These are phyloP conservation scores for Lepilemur septentrionalis DNA, from an alignment of 2,797 vertebrate species.

Conservation along the genomic window DNA sequence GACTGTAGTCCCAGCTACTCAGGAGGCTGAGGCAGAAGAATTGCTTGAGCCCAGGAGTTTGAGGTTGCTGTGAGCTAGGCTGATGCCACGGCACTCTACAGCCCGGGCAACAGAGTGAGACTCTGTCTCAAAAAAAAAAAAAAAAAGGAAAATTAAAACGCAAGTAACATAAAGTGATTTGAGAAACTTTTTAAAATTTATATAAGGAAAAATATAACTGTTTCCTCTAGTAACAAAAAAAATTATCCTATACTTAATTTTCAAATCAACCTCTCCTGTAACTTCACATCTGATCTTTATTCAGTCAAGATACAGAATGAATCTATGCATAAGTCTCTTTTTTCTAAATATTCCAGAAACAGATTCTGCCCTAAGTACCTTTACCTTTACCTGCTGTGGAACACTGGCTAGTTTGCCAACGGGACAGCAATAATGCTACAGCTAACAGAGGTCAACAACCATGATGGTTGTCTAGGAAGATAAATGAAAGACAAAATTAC, in stretches of 20 bases:
- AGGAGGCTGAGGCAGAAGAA: too few relatives aligned
- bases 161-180: not conserved
- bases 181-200: not conserved
- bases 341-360: constrained; percentile 43
- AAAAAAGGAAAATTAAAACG: constrained; percentile 14
- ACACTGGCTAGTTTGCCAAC: constrained; percentile 34
- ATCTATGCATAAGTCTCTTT: constrained; percentile 34
- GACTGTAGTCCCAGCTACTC: too few relatives aligned
- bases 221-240: not conserved
- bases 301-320: constrained; percentile 22
- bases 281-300: constrained; percentile 48
- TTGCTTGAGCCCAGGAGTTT: too few relatives aligned
- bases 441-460: constrained; percentile 57
- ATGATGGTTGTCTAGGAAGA: constrained; percentile 22
- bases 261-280: not conserved
- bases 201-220: not conserved
- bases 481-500: constrained; percentile 63
- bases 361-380: constrained; percentile 6
- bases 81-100: too few relatives aligned
- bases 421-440: constrained; percentile 24
- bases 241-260: not conserved
- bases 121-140: not conserved
- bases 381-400: constrained; percentile 42
- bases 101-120: too few relatives aligned
- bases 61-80: too few relatives aligned